Conservation (phyloP, 2,113 vertebrate genomes). For the Synodontis membranacea region DNA sequence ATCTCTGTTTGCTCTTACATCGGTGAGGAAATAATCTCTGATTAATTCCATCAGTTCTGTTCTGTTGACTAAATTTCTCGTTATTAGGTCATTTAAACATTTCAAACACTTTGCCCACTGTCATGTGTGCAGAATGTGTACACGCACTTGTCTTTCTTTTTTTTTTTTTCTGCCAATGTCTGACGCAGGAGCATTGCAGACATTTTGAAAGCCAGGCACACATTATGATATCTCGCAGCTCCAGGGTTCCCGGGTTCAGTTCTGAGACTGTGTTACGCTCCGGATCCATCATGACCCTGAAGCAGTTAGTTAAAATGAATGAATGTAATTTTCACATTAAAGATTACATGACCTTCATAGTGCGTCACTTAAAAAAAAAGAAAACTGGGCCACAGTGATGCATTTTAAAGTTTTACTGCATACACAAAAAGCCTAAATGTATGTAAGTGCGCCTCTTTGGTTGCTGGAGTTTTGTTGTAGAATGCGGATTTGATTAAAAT, state of each 20-base stretch:
- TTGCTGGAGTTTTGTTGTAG: background rate
- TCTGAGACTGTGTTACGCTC: background rate
- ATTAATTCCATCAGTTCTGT: slow-evolving; percentile 28
- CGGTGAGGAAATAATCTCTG: slow-evolving; percentile 16
- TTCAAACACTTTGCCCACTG: background rate
- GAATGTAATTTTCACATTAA: slow-evolving; percentile 3
- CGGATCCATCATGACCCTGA: background rate
- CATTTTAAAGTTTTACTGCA: slow-evolving; percentile 2
- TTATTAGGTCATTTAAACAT: slow-evolving; percentile 19
- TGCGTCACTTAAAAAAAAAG: background rate
- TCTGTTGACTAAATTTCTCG: slow-evolving; percentile 23
- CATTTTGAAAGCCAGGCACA: background rate
- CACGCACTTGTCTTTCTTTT: background rate
- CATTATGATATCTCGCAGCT: background rate
- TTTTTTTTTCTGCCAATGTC: background rate
- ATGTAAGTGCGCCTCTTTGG: background rate
- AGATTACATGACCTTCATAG: slow-evolving; percentile 1
- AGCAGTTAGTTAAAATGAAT: background rate
- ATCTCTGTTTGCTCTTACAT: slow-evolving; percentile 18
- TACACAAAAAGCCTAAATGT: background rate
- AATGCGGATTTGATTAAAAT: slow-evolving; percentile 23
- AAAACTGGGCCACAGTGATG: background rate
- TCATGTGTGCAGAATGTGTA: background rate
- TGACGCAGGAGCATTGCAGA: background rate
- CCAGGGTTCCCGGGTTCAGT: background rate